Percentiles rank a stretch among this genome's conserved stretches.
Evolutionary conservation across 2,888 invertebrate genomes (phyloP).

Genomic region (Ectobius pallidus): DNA sequence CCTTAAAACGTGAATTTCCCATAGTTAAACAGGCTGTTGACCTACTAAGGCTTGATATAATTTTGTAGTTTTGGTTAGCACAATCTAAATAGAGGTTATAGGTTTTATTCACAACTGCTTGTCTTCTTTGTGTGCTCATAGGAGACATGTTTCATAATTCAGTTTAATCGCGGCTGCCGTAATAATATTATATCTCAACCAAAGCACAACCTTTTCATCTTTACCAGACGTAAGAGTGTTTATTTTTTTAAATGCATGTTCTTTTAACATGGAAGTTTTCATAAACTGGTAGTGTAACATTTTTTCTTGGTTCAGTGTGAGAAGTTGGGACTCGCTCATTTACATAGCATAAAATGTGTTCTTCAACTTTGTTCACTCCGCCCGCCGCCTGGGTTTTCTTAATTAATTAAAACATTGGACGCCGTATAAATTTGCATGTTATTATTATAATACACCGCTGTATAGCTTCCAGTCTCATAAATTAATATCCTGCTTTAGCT

Average conservation of each 20-base stretch:
- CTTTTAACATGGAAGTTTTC: not conserved
- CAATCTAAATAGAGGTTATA: no score
- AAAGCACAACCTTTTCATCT: no score
- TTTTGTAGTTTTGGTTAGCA: no score
- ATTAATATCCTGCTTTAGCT: constrained; percentile 25
- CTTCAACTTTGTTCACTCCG: constrained; percentile 18
- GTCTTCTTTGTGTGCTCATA: no score
- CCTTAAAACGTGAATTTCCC: no score
- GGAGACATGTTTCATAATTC: no score
- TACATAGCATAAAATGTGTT: constrained; percentile 29
- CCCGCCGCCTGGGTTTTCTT: constrained; percentile 23
- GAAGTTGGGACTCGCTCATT: constrained; percentile 11
- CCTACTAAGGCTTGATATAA: no score
- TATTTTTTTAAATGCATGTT: not conserved
- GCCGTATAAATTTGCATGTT: constrained; percentile 36
- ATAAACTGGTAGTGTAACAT: not conserved
- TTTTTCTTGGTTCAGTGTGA: not conserved
- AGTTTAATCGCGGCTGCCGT: no score
- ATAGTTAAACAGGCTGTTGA: no score
- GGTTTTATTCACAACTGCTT: no score
- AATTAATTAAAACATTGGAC: constrained; percentile 38
- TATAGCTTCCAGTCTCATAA: constrained; percentile 14
- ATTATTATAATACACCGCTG: constrained; percentile 22
- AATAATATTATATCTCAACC: no score
- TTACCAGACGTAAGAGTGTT: no score